These are phyloP conservation scores for Ceuthmochares aereus DNA, from an alignment of 2,113 vertebrate species.

Conservation along the genomic window DNA sequence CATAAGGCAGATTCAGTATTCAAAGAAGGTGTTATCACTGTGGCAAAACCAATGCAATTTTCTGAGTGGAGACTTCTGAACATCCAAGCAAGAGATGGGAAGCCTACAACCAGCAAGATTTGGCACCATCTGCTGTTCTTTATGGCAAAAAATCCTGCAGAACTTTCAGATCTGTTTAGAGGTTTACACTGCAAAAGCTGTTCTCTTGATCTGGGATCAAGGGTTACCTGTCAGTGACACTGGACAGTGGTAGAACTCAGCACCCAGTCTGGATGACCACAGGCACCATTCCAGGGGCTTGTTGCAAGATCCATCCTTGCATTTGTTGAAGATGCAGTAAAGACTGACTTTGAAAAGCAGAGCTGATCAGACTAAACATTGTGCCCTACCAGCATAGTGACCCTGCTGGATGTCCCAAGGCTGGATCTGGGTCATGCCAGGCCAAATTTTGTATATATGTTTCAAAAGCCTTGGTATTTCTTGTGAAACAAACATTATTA, in stretches of 20 bases:
- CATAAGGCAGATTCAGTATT: neutral
- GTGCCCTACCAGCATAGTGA: neutral
- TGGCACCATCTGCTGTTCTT: conserved; percentile 70
- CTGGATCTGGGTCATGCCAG: neutral
- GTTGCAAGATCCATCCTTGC: neutral
- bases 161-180: neutral
- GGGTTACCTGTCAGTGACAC: neutral
- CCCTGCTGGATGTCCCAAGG: neutral
- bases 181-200: neutral
- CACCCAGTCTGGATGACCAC: neutral
- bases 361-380: neutral
- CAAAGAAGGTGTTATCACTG: neutral
- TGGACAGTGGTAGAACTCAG: neutral
- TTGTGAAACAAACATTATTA: neutral
- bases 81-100: neutral
- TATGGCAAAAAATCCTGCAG: neutral
- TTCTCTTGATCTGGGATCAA: neutral
- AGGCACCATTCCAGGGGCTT: rapidly evolving
- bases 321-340: rapidly evolving
- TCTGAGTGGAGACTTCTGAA: neutral
- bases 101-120: conserved; percentile 1
- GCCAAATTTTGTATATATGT: neutral
- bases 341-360: neutral
- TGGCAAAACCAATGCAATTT: neutral
- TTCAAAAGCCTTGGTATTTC: neutral